Evolutionary conservation across 2,888 invertebrate genomes (phyloP).

Genomic region (Hypselothyrea guttata): DNA sequence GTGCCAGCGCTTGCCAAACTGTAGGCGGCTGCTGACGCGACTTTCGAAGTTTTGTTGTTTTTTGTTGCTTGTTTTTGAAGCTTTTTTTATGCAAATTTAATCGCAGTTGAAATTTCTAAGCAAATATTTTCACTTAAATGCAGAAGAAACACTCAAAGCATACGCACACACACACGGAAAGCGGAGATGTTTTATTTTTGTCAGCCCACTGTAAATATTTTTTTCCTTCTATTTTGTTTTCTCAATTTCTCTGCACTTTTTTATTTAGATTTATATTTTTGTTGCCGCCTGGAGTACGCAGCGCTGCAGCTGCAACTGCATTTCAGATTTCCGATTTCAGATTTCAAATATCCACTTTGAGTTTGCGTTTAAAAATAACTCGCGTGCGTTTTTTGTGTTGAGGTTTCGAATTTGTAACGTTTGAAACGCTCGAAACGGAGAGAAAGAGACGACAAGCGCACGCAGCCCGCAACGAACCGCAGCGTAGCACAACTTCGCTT

Average conservation of each 20-base stretch:
- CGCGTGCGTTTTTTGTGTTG: slow-evolving; percentile 17
- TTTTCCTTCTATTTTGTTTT: no score
- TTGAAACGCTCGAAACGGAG: slow-evolving; percentile 24
- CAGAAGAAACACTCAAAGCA: slow-evolving; percentile 10
- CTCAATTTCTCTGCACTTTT: no score
- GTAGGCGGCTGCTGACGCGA: slow-evolving; percentile 12
- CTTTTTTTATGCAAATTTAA: slow-evolving; percentile 57
- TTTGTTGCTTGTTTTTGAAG: no score
- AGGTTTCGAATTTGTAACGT: slow-evolving; percentile 54
- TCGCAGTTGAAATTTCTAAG: slow-evolving; percentile 52
- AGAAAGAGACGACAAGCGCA: slow-evolving; percentile 21
- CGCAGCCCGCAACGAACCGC: slow-evolving; percentile 17
- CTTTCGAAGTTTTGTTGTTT: slow-evolving; percentile 49
- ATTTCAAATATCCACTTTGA: slow-evolving; percentile 22
- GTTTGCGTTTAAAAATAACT: slow-evolving; percentile 19
- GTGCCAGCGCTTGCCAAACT: slow-evolving; percentile 53
- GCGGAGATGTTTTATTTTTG: slow-evolving; percentile 34
- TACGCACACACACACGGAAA: slow-evolving; percentile 7
- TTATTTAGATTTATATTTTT: no score
- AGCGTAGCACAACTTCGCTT: slow-evolving; percentile 16
- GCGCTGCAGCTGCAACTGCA: slow-evolving; percentile 32
- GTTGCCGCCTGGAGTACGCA: neutral
- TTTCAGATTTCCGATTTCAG: slow-evolving; percentile 6
- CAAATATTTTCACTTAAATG: slow-evolving; percentile 58
- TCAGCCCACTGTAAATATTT: slow-evolving; percentile 13